These are phyloP conservation scores for Diglossa cyanea DNA, from an alignment of 2,797 vertebrate genomes.

Conservation along the genomic window DNA sequence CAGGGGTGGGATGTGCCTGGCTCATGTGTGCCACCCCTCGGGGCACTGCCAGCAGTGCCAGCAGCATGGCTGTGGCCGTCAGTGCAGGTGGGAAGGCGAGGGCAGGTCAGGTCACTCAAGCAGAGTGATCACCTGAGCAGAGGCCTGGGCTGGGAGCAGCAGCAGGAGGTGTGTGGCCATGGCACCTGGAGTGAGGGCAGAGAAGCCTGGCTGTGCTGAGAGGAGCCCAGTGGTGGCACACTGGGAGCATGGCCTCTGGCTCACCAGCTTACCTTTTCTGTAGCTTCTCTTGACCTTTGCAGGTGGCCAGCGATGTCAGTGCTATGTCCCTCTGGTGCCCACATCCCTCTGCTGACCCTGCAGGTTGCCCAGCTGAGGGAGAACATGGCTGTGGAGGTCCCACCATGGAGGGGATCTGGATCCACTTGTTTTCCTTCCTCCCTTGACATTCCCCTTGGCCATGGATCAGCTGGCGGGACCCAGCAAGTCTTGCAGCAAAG, in stretches of 20 bases:
- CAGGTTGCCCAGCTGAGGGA: background rate
- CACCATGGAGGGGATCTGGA: background rate
- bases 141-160: background rate
- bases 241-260: background rate
- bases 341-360: background rate
- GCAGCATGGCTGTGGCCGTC: rapidly evolving
- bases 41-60: rapidly evolving
- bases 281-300: background rate
- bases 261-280: background rate
- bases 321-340: rapidly evolving
- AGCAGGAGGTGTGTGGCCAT: background rate
- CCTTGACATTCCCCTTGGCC: slow-evolving; percentile 6
- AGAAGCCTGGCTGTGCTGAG: background rate
- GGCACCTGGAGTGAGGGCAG: background rate
- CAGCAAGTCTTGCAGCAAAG: slow-evolving; percentile 3
- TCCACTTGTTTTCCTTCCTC: background rate
- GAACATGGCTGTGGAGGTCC: background rate
- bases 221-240: rapidly evolving
- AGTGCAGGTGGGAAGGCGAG: background rate
- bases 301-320: rapidly evolving
- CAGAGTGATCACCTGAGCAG: background rate
- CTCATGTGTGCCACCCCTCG: rapidly evolving
- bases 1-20: rapidly evolving
- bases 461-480: slow-evolving; percentile 28
- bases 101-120: background rate